These are phyloP conservation scores for Pandemis corylana DNA, from an alignment of 2,888 invertebrate genomes.

Conservation along the genomic window DNA sequence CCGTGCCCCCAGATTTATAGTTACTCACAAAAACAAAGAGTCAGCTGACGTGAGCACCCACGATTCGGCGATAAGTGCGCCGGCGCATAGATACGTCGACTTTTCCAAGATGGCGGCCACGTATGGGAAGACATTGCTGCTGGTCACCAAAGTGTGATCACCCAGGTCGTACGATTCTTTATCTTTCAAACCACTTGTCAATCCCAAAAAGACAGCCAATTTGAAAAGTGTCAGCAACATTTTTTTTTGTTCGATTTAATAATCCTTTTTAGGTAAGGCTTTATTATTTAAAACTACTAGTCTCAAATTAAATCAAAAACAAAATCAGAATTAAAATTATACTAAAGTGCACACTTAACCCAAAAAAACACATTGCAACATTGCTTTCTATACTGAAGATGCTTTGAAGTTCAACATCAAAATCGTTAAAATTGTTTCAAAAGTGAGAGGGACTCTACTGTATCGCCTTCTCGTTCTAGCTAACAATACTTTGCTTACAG, in stretches of 20 bases:
- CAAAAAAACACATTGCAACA: no score
- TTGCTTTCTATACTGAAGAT: no score
- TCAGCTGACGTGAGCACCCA: slow-evolving; percentile 76
- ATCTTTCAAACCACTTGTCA: background rate
- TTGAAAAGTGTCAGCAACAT: background rate
- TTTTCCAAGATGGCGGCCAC: slow-evolving; percentile 67
- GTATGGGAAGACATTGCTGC: slow-evolving; percentile 65
- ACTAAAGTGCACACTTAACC: no score
- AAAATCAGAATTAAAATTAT: no score
- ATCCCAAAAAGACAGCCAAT: background rate
- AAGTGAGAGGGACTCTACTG: no score
- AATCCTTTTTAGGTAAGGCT: no score
- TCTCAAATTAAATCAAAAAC: no score
- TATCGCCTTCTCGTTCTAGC: background rate
- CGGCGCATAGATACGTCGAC: slow-evolving; percentile 64
- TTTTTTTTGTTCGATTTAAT: background rate
- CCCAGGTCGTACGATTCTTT: slow-evolving; percentile 45
- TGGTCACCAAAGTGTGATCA: slow-evolving; percentile 60
- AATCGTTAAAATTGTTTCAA: no score
- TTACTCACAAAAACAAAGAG: slow-evolving; percentile 65
- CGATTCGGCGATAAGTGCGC: slow-evolving; percentile 65
- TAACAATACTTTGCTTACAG: background rate
- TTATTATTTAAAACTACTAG: no score
- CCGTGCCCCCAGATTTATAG: no score
- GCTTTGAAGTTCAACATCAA: no score